Evolutionary conservation across 2,888 invertebrate genomes (phyloP), one percentile per base, ranked within the genome.

Genomic region (Caprella mutica): DNA sequence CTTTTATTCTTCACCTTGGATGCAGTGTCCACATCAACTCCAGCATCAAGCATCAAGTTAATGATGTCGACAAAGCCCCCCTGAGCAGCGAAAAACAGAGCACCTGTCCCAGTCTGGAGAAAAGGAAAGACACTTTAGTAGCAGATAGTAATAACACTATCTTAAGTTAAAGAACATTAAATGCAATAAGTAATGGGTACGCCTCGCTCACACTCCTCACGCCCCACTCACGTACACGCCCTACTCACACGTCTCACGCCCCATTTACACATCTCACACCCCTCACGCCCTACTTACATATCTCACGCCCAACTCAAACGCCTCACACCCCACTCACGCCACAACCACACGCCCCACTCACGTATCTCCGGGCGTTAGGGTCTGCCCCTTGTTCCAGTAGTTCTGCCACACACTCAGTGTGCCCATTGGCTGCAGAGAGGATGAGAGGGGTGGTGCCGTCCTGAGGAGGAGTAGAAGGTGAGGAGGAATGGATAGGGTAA

Each of bases 401-500:
- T 73, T 92, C 89, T 55, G 80, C 75, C 27, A 91, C 90, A 74
- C 91, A 91, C 51, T 86, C 84, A 66, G 83, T 78, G 75, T 92
- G 89, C 2, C 91, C 91, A 74, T 90, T 88, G 53, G 92, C 91
- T 2, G 91, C 84, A 2, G 93, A 85, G 70, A 94, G 77, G 71
- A 93, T 91, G 67, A 93, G 78, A 4, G 93, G 92, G 5, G 93
- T 92, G 29, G 93, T 93, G 43, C 90, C 91, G 72, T 93, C 92
- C 93, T 93, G 76, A n/a, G 73, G 71, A 59, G 43, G 71, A 71
- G 29, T n/a, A 12, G 42, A 19, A 40, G 42, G 42, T 14, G 42
- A 40, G 42, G 42, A 40, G 42, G 42, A 14, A 17, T 40, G 42
- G 12, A 40, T n/a, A 40, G 42, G 17, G 12, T 17, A 40, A 6